These are phyloP conservation scores for Corticium candelabrum DNA, from an alignment of 37 sponge, comb jelly and placozoan genomes.

Conservation along the genomic window DNA sequence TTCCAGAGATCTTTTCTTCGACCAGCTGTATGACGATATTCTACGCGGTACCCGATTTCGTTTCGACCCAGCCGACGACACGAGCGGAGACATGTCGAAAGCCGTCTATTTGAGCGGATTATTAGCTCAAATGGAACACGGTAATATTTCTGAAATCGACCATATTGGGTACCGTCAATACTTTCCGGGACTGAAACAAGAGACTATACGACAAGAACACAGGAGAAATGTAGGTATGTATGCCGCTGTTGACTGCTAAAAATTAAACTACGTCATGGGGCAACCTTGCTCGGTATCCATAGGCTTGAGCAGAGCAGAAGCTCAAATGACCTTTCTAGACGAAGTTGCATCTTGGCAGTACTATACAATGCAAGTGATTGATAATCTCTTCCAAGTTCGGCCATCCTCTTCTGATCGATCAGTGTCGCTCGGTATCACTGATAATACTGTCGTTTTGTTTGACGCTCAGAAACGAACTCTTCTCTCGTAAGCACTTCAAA, in stretches of 20 bases:
- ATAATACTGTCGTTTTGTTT: not conserved
- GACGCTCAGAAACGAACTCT: too few relatives aligned
- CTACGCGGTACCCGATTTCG: not conserved
- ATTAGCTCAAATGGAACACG: not conserved
- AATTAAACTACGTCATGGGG: too few relatives aligned
- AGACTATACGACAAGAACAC: not conserved
- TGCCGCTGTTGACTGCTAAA: too few relatives aligned
- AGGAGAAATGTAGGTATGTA: not conserved
- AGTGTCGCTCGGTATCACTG: not conserved
- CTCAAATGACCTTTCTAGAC: not conserved
- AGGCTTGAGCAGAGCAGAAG: not conserved
- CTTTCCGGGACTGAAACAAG: not conserved
- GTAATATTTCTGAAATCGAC: not conserved
- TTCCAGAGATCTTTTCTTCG: not conserved
- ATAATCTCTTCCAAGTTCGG: not conserved
- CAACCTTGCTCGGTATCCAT: too few relatives aligned
- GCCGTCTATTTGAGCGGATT: not conserved
- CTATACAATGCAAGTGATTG: not conserved
- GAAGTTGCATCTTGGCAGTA: not conserved
- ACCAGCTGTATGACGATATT: not conserved
- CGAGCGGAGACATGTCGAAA: too few relatives aligned
- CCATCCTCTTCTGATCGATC: not conserved
- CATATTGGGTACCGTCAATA: not conserved
- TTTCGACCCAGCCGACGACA: not conserved
- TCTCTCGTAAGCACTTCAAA: too few relatives aligned